Base-by-base conservation (phyloP, 2,888 invertebrate species). In the Selenia dentaria region DNA sequence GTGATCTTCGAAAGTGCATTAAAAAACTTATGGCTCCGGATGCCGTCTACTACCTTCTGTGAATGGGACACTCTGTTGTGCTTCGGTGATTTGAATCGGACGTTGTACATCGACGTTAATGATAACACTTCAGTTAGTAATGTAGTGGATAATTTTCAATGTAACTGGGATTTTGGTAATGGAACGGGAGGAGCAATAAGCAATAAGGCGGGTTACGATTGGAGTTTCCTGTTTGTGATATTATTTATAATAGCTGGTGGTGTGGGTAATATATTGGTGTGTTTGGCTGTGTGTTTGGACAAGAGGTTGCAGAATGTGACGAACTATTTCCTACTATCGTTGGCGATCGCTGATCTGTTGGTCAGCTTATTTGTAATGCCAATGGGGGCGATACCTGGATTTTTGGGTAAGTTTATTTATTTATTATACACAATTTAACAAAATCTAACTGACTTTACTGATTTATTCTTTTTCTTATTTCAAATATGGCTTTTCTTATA, bases 341-440 rank as follows among this genome's bases (percentile, higher is more conserved):
- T 99, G 77, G 98, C 98, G 29, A 95, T 98, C 40, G 98, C 98
- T 38, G 98, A 99, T 89, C 92, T 98, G 46, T 92, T 98, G 53
- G 98, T 98, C 73, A 97, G 97, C 70, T 86, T 97, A 54, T 95
- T 98, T 72, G 98, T 98, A 43, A 99, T 99, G 98, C 98, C 98
- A 2, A 92, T 98, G 79, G 97, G 97, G 49, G 97, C 98, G 24
- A 95, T 98, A 65, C 97, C 96, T 16, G 98, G 97, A 74, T 96
- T 98, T 86, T 91, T 97, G 70, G 98, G 98, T 98, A 80, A 96
- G 96, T 54, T 20, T 12, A 32, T 10, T 10, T 22, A 1, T 3
- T 2, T 16, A 16, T 16, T n/a, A n/a, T n/a, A n/a, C n/a, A n/a
- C n/a, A n/a, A n/a, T n/a, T n/a, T n/a, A n/a, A n/a, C n/a, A n/a